Evolutionary conservation across 2,888 invertebrate genomes (phyloP), one percentile per base, ranked within the genome.

Genomic region (Phoenoteleia sp.): DNA sequence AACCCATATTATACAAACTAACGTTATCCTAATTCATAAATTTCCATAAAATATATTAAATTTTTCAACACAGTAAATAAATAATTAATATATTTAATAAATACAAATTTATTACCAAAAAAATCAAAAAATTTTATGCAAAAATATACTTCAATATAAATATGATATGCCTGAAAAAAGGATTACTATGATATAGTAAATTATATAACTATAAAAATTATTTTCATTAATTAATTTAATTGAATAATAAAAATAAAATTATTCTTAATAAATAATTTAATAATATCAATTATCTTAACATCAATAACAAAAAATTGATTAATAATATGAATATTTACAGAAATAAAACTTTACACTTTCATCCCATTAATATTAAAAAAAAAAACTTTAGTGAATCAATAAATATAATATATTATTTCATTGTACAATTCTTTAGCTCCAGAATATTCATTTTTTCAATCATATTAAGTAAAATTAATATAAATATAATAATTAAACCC

Each of bases 371-470:
- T 95, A 94, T 92, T 77, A 91, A 95, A 95, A n/a, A n/a, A 13
- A 13, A 13, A 13, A 9, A 33, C 19, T n/a, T 2, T 29, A 72
- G 11, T 23, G n/a, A n/a, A n/a, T n/a, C n/a, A n/a, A n/a, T n/a
- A n/a, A 2, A 15, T 33, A 95, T 82, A 76, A 58, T 79, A 36
- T 47, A 76, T 27, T 84, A 79, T 81, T 85, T 71, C 91, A 94
- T 96, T 93, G 95, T 95, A 95, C 96, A 96, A 96, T 96, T 96
- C 75, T 93, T 94, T 5, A 95, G 95, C 3, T 94, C 96, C 83
- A 94, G 25, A 21, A 15, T 96, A 92, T 94, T 96, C n/a, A n/a
- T n/a, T n/a, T n/a, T n/a, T n/a, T n/a, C n/a, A n/a, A n/a, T n/a
- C 92, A 95, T 95, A 90, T 96, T 96, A 87, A 94, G 96, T 84